Evolutionary conservation across 2,113 vertebrate species (phyloP).

Genomic region (Rhynchomys soricoides): DNA sequence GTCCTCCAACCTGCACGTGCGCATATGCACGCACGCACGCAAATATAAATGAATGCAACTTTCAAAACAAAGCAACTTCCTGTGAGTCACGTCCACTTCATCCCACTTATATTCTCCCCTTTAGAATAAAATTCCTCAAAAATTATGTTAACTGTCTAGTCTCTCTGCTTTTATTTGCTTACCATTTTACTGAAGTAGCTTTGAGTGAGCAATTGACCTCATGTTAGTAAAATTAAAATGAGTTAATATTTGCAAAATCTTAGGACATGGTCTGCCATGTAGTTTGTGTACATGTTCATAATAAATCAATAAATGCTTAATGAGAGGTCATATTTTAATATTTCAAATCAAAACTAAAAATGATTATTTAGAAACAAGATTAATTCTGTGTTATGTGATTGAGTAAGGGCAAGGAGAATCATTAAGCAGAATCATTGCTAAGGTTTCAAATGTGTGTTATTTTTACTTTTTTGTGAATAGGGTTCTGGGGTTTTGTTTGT

Average conservation of each 20-base stretch:
- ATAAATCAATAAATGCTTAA: constrained; percentile 8
- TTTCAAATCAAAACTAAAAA: constrained; percentile 35
- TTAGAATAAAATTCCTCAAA: background rate
- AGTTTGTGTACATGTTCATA: background rate
- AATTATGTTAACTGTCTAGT: background rate
- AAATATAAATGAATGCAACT: background rate
- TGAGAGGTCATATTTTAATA: background rate
- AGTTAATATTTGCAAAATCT: constrained; percentile 34
- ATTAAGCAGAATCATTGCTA: background rate
- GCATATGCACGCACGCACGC: background rate
- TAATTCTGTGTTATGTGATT: background rate
- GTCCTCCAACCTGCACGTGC: background rate
- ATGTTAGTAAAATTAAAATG: constrained; percentile 25
- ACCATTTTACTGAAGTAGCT: background rate
- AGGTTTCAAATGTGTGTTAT: background rate
- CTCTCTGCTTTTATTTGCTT: background rate
- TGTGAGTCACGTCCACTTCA: background rate
- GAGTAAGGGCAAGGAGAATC: background rate
- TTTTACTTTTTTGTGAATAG: background rate
- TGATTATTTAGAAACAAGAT: background rate
- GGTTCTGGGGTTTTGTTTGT: background rate
- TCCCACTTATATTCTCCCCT: constrained; percentile 6
- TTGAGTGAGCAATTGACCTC: background rate
- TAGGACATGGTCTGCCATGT: background rate
- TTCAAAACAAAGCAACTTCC: background rate